A percentile compares a stretch with the other conserved stretches of the same genome.
Conservation (phyloP, 2,797 vertebrate genomes). For the Periparus ater region DNA sequence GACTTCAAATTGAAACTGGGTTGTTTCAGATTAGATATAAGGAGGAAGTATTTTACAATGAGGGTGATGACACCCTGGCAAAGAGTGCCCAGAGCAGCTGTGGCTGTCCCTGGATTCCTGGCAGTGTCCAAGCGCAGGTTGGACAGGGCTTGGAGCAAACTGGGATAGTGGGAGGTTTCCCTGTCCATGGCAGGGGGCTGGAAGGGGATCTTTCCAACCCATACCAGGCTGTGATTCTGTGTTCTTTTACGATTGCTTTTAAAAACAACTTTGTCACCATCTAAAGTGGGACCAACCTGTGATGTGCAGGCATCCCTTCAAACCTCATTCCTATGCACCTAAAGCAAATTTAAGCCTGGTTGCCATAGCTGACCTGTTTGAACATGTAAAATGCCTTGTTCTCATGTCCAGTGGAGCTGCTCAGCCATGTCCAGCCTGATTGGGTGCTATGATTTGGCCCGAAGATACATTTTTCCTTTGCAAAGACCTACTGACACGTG, state of each 20-base stretch:
- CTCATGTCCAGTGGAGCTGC: background rate
- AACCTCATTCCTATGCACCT: background rate
- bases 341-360: background rate
- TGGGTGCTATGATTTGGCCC: background rate
- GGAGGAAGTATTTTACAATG: background rate
- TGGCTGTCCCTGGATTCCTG: background rate
- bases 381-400: background rate
- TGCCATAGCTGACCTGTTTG: background rate
- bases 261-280: background rate
- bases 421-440: background rate
- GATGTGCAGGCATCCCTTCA: background rate
- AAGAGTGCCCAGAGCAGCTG: background rate
- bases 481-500: background rate
- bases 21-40: background rate
- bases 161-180: background rate
- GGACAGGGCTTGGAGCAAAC: accelerated
- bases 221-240: background rate
- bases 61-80: background rate
- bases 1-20: background rate
- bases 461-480: background rate
- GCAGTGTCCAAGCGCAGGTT: background rate
- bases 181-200: background rate
- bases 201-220: background rate
- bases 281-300: no score
- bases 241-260: background rate